Evolutionary conservation across 2,888 invertebrate genomes (phyloP).

Genomic region (Monopis laevigella): DNA sequence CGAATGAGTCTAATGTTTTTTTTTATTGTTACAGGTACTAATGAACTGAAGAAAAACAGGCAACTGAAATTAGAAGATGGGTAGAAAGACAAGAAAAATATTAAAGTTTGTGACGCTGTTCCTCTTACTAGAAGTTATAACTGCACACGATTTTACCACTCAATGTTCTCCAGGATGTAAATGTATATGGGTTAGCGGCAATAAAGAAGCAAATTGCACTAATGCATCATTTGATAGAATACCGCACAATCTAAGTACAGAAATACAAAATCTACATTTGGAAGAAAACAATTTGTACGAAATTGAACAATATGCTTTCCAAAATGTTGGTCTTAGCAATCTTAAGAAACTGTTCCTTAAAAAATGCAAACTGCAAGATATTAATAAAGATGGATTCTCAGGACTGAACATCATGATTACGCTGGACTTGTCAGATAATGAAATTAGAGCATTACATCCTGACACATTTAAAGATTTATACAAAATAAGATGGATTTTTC

Average conservation of each 20-base stretch:
- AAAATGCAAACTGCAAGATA: conserved; percentile 76
- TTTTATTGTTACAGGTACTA: conserved; percentile 51
- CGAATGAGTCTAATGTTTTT: no score
- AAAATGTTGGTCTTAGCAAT: conserved; percentile 75
- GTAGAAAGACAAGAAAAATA: conserved; percentile 25
- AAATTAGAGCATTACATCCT: conserved; percentile 70
- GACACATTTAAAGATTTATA: conserved; percentile 77
- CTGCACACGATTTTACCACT: conserved; percentile 60
- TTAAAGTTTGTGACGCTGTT: conserved; percentile 31
- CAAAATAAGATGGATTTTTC: conserved; percentile 74
- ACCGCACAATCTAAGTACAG: conserved; percentile 76
- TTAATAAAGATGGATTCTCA: conserved; percentile 80
- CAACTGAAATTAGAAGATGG: conserved; percentile 37
- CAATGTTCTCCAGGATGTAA: conserved; percentile 76
- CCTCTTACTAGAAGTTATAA: conserved; percentile 27
- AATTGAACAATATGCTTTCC: conserved; percentile 74
- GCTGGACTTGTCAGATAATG: conserved; percentile 82
- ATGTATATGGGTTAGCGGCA: conserved; percentile 88
- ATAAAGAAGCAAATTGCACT: conserved; percentile 84
- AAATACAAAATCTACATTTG: conserved; percentile 77
- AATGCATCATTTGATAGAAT: conserved; percentile 72
- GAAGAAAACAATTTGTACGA: conserved; percentile 75
- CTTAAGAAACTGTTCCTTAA: conserved; percentile 81
- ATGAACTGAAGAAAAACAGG: no score
- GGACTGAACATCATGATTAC: conserved; percentile 83